These are phyloP conservation scores for Gortyna flavago DNA, from an alignment of 2,888 invertebrate genomes.

Conservation along the genomic window DNA sequence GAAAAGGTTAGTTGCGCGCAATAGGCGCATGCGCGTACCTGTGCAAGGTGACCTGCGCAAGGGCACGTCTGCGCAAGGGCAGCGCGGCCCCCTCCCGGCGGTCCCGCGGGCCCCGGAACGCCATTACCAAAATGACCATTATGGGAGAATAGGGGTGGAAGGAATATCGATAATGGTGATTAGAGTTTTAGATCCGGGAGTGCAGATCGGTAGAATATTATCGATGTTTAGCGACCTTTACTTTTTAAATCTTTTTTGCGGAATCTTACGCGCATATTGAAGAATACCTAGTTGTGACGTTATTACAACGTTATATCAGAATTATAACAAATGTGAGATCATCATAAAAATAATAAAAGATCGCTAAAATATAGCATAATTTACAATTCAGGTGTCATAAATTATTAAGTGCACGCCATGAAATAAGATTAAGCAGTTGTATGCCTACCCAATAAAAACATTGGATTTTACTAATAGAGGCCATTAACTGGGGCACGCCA, in stretches of 20 bases:
- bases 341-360: conserved; percentile 20
- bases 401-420: conserved; percentile 18
- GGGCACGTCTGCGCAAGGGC: conserved; percentile 85
- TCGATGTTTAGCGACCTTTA: not conserved
- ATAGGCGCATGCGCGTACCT: conserved; percentile 87
- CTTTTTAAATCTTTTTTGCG: not conserved
- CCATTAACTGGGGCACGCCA: too few relatives aligned
- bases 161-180: conserved; percentile 39
- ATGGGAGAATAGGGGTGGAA: conserved; percentile 70
- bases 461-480: conserved; percentile 14
- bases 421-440: conserved; percentile 14
- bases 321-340: not conserved
- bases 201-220: not conserved
- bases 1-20: conserved; percentile 77
- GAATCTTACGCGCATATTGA: not conserved
- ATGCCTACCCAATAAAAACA: conserved; percentile 15
- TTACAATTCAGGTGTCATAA: conserved; percentile 19
- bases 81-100: conserved; percentile 69
- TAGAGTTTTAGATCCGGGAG: conserved; percentile 1
- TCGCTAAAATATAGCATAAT: conserved; percentile 17
- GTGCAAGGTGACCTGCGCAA: conserved; percentile 87
- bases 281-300: not conserved
- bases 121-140: conserved; percentile 85
- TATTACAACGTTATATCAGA: not conserved
- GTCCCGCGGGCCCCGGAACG: conserved; percentile 78